A percentile compares a stretch with the other conserved stretches of the same genome.
phyloP scores from a whole-genome alignment of 2,888 invertebrate genomes.

The Dolomedes plantarius region DNA sequence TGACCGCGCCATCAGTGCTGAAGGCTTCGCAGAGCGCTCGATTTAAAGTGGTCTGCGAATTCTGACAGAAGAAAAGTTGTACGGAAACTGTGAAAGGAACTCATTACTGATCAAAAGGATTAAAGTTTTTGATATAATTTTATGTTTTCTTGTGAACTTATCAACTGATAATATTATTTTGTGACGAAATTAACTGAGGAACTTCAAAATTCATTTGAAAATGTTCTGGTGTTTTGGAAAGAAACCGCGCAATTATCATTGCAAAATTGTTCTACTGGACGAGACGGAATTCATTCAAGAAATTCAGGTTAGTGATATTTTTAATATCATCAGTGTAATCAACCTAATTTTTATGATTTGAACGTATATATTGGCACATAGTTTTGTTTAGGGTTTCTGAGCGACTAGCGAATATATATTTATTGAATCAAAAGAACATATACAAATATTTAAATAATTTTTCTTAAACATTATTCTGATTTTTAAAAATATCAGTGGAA shows the following conservation, averaged over 20 bases:
- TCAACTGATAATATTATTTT: neutral
- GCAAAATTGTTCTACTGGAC: conserved; percentile 91
- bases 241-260: conserved; percentile 79
- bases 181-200: neutral
- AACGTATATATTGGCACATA: too few relatives aligned
- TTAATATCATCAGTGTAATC: too few relatives aligned
- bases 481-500: too few relatives aligned
- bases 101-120: neutral
- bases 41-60: conserved; percentile 18
- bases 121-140: neutral
- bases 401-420: too few relatives aligned
- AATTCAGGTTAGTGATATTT: conserved; percentile 83
- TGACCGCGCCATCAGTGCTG: neutral
- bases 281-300: conserved; percentile 93
- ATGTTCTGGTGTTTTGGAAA: conserved; percentile 77
- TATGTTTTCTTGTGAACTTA: neutral
- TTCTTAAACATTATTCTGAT: too few relatives aligned
- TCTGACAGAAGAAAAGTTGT: neutral
- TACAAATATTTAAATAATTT: too few relatives aligned
- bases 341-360: too few relatives aligned
- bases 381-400: too few relatives aligned
- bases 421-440: too few relatives aligned
- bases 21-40: conserved; percentile 30
- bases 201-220: neutral
- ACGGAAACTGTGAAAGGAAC: neutral